phyloP scores from a whole-genome alignment of 2,113 vertebrate species.

The Morone chrysops region DNA sequence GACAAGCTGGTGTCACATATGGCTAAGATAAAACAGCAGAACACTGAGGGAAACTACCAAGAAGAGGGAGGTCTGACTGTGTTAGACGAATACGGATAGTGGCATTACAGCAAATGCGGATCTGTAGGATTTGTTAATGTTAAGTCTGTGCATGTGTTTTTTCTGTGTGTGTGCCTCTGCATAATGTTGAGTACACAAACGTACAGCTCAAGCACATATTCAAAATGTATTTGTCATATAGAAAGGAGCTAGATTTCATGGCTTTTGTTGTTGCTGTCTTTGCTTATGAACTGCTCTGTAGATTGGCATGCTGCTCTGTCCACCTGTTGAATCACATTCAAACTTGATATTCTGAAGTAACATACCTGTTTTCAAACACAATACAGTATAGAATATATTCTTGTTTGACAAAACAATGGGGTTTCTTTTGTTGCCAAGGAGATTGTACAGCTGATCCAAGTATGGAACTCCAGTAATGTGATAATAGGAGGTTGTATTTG shows the following conservation, averaged over 20 bases:
- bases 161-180: neutral
- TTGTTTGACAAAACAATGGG: neutral
- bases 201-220: neutral
- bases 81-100: slow-evolving; percentile 37
- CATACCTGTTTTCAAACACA: neutral
- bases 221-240: neutral
- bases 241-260: slow-evolving; percentile 16
- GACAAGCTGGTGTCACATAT: slow-evolving; percentile 26
- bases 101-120: slow-evolving; percentile 13
- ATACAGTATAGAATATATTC: too few species aligned
- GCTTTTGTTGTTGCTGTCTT: slow-evolving; percentile 11
- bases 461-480: neutral
- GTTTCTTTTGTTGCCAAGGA: neutral
- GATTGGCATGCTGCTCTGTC: neutral
- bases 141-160: slow-evolving; percentile 1
- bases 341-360: neutral
- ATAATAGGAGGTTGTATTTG: neutral
- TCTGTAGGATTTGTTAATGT: slow-evolving; percentile 9
- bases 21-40: slow-evolving; percentile 13
- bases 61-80: neutral
- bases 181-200: neutral
- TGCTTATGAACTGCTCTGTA: neutral
- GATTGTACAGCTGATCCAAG: neutral
- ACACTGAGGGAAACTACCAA: neutral
- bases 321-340: slow-evolving; percentile 11